These are phyloP conservation scores for Drosophila cognata DNA, from an alignment of 2,888 invertebrate species.

Conservation along the genomic window DNA sequence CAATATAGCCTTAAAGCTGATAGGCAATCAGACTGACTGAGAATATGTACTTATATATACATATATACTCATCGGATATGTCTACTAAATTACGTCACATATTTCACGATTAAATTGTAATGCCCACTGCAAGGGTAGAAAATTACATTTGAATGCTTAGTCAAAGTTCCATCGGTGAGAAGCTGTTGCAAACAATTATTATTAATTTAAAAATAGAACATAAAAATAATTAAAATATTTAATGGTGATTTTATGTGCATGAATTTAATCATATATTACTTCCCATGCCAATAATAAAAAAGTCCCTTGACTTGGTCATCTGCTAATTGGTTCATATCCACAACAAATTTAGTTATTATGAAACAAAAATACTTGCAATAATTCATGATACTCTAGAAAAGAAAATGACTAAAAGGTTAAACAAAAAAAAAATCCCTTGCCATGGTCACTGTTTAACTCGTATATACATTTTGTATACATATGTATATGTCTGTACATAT, in stretches of 20 bases:
- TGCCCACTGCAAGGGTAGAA: neutral
- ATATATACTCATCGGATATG: neutral
- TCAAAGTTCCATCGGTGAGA: neutral
- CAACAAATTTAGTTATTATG: neutral
- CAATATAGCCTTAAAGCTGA: neutral
- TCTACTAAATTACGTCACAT: neutral
- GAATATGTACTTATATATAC: neutral
- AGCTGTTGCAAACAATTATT: neutral
- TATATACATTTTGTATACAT: slow-evolving; percentile 1
- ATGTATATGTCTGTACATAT: neutral
- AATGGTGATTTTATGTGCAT: neutral
- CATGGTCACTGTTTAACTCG: slow-evolving; percentile 3
- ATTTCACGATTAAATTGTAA: neutral
- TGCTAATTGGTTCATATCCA: slow-evolving; percentile 1
- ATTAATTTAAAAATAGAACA: neutral
- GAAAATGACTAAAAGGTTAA: neutral
- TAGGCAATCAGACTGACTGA: neutral
- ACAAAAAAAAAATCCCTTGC: slow-evolving; percentile 35
- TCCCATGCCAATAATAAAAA: slow-evolving; percentile 13
- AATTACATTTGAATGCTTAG: neutral
- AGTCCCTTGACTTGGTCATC: slow-evolving; percentile 29
- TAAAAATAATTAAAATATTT: neutral
- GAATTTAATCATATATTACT: neutral
- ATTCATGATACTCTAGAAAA: neutral
- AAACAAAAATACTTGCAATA: neutral